phyloP scores from a whole-genome alignment of 1,140 invertebrate genomes.

The Bombus impatiens region DNA sequence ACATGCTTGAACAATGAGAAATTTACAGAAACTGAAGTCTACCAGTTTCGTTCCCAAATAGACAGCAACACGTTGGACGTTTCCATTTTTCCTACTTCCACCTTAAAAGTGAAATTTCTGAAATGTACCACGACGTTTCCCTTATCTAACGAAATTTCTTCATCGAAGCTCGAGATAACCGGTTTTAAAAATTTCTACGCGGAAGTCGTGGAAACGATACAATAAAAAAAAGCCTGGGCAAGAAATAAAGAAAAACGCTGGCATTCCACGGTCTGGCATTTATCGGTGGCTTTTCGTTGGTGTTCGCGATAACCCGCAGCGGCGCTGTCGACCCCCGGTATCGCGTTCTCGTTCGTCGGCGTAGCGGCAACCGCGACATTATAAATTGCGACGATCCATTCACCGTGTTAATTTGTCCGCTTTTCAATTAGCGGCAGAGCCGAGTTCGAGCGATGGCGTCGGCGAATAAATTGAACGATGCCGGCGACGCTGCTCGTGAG shows the following conservation, averaged over 20 bases:
- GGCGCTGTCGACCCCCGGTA: not conserved
- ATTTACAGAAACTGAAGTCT: not conserved
- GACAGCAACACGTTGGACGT: not conserved
- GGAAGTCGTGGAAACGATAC: not conserved
- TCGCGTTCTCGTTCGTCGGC: constrained; percentile 39
- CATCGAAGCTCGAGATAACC: not conserved
- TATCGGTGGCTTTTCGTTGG: constrained; percentile 20
- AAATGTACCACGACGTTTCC: not conserved
- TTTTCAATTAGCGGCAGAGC: constrained; percentile 70
- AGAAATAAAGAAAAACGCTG: too few species aligned
- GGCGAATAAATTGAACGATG: constrained; percentile 62
- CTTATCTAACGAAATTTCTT: not conserved
- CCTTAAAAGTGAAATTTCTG: not conserved
- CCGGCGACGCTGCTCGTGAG: constrained; percentile 36
- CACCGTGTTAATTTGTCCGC: constrained; percentile 68
- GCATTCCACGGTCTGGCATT: constrained; percentile 1
- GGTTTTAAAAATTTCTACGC: not conserved
- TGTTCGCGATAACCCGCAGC: constrained; percentile 22
- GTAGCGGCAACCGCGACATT: constrained; percentile 52
- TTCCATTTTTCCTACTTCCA: not conserved
- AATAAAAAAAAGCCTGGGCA: not conserved
- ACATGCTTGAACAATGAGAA: not conserved
- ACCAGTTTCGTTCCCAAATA: too few species aligned
- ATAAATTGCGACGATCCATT: constrained; percentile 68
- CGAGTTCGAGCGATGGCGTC: constrained; percentile 49